Evolutionary conservation across 2,113 vertebrate genomes (phyloP).

Genomic region (Hemiprocne comata): DNA sequence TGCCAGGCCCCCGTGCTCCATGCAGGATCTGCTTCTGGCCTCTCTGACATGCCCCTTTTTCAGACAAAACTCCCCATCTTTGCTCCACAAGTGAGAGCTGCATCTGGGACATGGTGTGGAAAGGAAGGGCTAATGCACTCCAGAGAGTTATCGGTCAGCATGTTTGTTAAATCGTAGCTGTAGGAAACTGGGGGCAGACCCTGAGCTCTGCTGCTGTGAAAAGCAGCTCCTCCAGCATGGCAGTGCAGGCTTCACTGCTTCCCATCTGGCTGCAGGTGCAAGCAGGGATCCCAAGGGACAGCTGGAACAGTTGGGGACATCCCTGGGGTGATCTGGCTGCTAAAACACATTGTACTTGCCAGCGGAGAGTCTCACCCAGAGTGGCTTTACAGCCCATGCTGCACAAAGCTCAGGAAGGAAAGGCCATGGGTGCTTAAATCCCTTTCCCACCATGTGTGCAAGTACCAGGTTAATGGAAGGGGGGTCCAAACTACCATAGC

Average conservation of each 20-base stretch:
- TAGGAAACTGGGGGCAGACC: neutral
- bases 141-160: neutral
- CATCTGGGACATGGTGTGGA: neutral
- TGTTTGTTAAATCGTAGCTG: accelerated
- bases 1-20: conserved; percentile 30
- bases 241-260: neutral
- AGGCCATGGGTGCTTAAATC: neutral
- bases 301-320: neutral
- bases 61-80: neutral
- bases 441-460: accelerated
- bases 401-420: neutral
- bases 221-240: neutral
- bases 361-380: neutral
- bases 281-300: neutral
- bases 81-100: neutral
- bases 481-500: neutral
- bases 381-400: neutral
- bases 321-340: conserved; percentile 24
- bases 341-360: neutral
- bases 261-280: conserved; percentile 25
- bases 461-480: accelerated
- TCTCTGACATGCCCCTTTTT: neutral
- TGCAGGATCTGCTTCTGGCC: neutral
- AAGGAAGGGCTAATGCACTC: neutral
- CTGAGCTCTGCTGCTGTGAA: neutral